Percentiles rank a stretch among this genome's conserved stretches.
Evolutionary conservation across 2,888 invertebrate genomes (phyloP).

Genomic region (Drosophila lutescens): DNA sequence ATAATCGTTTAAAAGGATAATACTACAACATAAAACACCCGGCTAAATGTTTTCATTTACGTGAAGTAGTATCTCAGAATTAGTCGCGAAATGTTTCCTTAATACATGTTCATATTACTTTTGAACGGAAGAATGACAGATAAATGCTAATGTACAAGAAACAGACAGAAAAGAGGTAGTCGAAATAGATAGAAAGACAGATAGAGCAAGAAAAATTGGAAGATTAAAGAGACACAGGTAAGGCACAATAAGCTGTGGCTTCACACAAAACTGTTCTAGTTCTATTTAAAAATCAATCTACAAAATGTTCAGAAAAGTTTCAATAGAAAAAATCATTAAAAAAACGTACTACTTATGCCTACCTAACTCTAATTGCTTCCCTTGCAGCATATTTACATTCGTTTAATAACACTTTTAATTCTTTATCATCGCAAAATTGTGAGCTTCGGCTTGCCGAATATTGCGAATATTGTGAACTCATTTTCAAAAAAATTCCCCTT

Average conservation of each 20-base stretch:
- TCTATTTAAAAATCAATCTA: neutral
- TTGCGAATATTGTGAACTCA: neutral
- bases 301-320: neutral
- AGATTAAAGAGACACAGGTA: neutral
- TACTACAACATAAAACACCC: neutral
- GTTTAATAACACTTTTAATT: neutral
- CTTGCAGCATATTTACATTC: neutral
- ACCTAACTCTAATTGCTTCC: neutral
- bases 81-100: neutral
- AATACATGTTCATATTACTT: neutral
- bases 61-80: neutral
- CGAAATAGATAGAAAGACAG: conserved; percentile 1
- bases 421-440: neutral
- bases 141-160: neutral
- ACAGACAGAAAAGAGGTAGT: neutral
- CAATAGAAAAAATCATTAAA: neutral
- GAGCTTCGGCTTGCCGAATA: neutral
- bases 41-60: neutral
- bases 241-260: neutral
- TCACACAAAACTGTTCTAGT: neutral
- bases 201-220: neutral
- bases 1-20: neutral
- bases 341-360: neutral
- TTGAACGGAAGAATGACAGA: neutral
- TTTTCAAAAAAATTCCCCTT: neutral